These are phyloP conservation scores for Coptodon rendalli DNA, from an alignment of 2,113 vertebrate species.

Conservation along the genomic window DNA sequence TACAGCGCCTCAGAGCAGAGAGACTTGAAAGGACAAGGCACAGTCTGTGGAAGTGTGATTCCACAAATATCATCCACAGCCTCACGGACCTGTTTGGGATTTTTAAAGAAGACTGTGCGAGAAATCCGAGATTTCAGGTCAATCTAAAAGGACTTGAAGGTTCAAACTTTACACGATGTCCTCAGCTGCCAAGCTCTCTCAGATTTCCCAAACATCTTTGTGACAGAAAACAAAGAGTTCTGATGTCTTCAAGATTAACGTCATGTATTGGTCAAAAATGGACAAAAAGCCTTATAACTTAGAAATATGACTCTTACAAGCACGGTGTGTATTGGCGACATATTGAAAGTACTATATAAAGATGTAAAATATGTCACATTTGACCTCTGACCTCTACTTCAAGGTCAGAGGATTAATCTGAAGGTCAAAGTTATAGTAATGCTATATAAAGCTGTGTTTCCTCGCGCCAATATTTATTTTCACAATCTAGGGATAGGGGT, in stretches of 20 bases:
- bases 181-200: background rate
- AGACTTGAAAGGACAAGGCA: background rate
- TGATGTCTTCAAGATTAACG: background rate
- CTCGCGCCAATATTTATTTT: background rate
- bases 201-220: background rate
- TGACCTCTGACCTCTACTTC: background rate
- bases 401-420: background rate
- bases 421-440: background rate
- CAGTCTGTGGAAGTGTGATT: background rate
- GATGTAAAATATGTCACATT: background rate
- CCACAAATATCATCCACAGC: background rate
- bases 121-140: background rate
- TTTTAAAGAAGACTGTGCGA: background rate
- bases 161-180: background rate
- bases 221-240: background rate
- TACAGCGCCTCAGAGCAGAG: background rate
- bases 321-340: accelerated
- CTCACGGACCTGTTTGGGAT: background rate
- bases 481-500: background rate
- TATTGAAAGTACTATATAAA: background rate
- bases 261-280: background rate
- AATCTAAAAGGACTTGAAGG: background rate
- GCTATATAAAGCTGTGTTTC: background rate
- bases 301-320: background rate
- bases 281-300: background rate